Percentiles rank a stretch among this genome's conserved stretches.
These are phyloP conservation scores for Harpalus rufipes DNA, from an alignment of 2,888 invertebrate genomes.

Conservation along the genomic window DNA sequence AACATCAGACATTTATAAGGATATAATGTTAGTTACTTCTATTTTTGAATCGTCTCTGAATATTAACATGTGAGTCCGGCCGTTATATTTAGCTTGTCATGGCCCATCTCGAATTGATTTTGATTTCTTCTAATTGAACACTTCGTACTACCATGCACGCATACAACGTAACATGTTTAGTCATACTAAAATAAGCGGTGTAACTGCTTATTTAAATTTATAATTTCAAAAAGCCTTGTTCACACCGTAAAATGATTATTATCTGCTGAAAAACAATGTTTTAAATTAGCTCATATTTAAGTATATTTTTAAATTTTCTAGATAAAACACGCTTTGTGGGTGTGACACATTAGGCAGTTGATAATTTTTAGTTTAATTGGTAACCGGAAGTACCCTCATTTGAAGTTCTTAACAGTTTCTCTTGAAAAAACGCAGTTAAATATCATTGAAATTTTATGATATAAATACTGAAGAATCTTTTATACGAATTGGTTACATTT, in stretches of 20 bases:
- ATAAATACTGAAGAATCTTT: too few relatives aligned
- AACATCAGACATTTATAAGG: neutral
- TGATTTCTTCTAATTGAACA: slow-evolving; percentile 61
- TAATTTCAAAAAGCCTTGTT: neutral
- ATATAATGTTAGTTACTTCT: neutral
- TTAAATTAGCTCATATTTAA: neutral
- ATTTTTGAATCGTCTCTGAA: neutral
- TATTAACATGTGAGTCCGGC: neutral
- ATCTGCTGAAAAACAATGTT: neutral
- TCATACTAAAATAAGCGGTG: neutral
- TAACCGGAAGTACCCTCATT: too few relatives aligned
- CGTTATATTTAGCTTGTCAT: slow-evolving; percentile 51
- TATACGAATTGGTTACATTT: too few relatives aligned
- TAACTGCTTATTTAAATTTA: slow-evolving; percentile 1
- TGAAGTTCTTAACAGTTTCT: too few relatives aligned
- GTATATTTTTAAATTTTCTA: too few relatives aligned
- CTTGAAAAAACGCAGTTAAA: too few relatives aligned
- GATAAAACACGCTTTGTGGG: neutral
- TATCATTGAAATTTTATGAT: too few relatives aligned
- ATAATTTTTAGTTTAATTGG: too few relatives aligned
- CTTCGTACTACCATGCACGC: slow-evolving; percentile 2
- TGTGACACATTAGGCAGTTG: neutral
- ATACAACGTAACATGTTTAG: slow-evolving; percentile 19
- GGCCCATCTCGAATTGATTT: slow-evolving; percentile 56
- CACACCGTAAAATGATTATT: slow-evolving; percentile 2